These are phyloP conservation scores for Pseudochirops cupreus DNA, from an alignment of 2,797 vertebrate species.

Conservation along the genomic window DNA sequence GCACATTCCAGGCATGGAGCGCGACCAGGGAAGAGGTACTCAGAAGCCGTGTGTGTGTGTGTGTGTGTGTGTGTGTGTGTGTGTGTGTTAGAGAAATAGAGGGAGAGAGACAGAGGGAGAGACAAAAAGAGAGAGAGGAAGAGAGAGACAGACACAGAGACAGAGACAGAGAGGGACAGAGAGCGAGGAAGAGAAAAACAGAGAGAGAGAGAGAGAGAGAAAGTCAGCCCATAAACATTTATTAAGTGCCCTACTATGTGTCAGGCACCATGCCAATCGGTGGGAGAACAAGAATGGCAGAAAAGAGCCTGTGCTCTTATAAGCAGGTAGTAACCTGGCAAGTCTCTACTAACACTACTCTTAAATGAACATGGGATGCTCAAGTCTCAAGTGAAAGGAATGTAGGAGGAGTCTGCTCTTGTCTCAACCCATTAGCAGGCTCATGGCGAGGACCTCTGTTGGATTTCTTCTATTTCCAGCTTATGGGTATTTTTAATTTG, in stretches of 20 bases:
- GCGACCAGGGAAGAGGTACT: not conserved
- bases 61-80: not conserved
- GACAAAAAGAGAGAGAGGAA: too few relatives aligned
- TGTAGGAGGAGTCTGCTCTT: not conserved
- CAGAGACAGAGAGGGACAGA: too few relatives aligned
- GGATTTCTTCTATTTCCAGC: not conserved
- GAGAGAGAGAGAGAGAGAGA: too few relatives aligned
- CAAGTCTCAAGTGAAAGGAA: not conserved
- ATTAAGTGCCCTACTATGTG: not conserved
- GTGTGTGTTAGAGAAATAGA: not conserved
- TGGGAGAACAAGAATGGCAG: not conserved
- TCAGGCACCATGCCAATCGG: not conserved
- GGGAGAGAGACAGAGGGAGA: too few relatives aligned
- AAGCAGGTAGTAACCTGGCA: not conserved
- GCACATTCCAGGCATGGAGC: not conserved
- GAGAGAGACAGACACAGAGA: too few relatives aligned
- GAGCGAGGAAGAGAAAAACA: too few relatives aligned
- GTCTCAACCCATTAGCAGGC: not conserved
- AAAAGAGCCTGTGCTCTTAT: not conserved
- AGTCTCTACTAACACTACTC: not conserved
- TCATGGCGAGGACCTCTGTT: not conserved
- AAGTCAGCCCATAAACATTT: not conserved
- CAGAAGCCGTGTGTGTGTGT: not conserved
- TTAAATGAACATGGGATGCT: not conserved
- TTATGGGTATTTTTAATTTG: not conserved